A percentile compares a stretch with the other conserved stretches of the same genome.
These are phyloP conservation scores for Neogale vison DNA, from an alignment of 2,113 vertebrate genomes.

Conservation along the genomic window DNA sequence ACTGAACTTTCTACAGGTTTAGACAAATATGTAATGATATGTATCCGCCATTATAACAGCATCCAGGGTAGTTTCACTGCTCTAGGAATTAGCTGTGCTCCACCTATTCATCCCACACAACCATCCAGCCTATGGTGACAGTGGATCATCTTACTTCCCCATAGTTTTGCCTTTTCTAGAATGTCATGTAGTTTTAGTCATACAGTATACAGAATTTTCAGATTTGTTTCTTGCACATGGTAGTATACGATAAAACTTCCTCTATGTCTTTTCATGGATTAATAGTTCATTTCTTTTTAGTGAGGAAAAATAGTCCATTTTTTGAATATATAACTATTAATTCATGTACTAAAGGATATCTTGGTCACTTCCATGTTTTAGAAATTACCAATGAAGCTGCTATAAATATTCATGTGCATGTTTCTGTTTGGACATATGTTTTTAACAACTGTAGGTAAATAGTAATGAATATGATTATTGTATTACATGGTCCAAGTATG, in stretches of 20 bases:
- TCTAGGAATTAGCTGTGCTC: background rate
- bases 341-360: background rate
- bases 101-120: background rate
- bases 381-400: background rate
- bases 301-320: background rate
- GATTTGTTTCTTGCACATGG: background rate
- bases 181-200: background rate
- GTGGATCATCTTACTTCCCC: background rate
- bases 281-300: background rate
- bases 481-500: too few relatives aligned
- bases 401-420: too few relatives aligned
- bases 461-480: too few relatives aligned
- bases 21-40: background rate
- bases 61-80: background rate
- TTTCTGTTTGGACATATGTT: too few relatives aligned
- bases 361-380: background rate
- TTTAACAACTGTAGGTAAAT: too few relatives aligned
- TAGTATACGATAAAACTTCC: background rate
- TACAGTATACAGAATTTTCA: background rate
- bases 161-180: background rate
- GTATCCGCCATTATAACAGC: background rate
- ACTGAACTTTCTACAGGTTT: background rate
- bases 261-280: background rate
- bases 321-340: background rate
- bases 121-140: background rate